Evolutionary conservation across 92 coral and sea anemone species (phyloP).

Genomic region (Bergia sp.): DNA sequence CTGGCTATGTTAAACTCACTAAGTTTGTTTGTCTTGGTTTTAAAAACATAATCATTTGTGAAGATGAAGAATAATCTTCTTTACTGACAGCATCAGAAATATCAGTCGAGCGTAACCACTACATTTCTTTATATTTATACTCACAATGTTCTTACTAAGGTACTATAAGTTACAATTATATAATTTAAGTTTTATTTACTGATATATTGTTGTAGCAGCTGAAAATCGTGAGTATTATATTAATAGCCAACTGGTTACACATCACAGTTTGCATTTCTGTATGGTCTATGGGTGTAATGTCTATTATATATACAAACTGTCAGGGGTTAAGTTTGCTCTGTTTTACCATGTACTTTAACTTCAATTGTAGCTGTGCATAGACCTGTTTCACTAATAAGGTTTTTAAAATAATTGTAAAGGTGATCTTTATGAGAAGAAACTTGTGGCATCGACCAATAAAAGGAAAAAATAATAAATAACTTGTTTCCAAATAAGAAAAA

Average conservation of each 20-base stretch:
- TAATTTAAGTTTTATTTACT: neutral
- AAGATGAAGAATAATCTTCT: neutral
- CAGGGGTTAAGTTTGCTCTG: neutral
- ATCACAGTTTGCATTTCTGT: neutral
- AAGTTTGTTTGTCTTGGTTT: neutral
- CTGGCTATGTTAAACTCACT: neutral
- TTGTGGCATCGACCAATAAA: no score
- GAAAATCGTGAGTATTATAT: neutral
- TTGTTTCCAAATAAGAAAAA: no score
- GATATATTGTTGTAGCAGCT: neutral
- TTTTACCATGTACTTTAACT: neutral
- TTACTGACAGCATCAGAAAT: neutral
- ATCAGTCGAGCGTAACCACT: neutral
- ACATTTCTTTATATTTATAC: neutral
- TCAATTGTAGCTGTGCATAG: neutral
- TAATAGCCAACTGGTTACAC: neutral
- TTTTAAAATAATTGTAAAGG: no score
- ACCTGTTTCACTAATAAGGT: neutral
- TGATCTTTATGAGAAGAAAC: no score
- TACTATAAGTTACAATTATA: neutral
- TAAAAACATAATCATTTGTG: neutral
- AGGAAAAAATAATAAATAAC: no score
- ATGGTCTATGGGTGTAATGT: neutral
- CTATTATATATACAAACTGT: neutral
- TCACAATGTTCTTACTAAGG: neutral